phyloP scores from a whole-genome alignment of 2,113 vertebrate genomes.

The Crotalus viridis region DNA sequence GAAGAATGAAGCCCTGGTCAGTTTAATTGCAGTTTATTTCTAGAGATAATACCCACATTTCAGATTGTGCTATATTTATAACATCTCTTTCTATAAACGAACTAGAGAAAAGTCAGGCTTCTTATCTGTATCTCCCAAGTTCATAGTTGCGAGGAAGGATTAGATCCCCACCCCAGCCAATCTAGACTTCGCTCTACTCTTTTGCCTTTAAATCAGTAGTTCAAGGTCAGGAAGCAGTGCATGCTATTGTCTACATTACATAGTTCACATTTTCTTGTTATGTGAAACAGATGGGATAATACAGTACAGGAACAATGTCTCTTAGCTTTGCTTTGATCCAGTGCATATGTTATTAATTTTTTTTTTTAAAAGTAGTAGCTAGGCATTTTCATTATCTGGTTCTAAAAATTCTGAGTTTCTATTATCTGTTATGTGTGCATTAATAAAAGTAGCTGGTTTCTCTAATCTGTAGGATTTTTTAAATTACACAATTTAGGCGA shows the following conservation, averaged over 20 bases:
- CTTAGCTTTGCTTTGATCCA: neutral
- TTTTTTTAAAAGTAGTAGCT: neutral
- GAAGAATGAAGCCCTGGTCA: neutral
- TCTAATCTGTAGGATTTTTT: slow-evolving; percentile 36
- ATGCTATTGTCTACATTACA: neutral
- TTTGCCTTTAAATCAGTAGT: neutral
- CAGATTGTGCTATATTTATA: neutral
- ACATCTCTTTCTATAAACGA: neutral
- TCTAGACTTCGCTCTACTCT: neutral
- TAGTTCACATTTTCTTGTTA: neutral
- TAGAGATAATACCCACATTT: neutral
- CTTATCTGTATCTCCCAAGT: neutral
- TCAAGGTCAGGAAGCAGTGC: neutral
- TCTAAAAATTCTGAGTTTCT: neutral
- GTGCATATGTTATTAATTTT: neutral
- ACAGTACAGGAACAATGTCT: neutral
- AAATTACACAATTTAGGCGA: slow-evolving; percentile 28
- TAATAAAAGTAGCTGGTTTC: slow-evolving; percentile 19
- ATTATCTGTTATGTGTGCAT: neutral
- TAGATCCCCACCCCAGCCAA: neutral
- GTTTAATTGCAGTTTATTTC: neutral
- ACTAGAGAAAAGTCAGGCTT: neutral
- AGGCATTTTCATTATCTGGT: neutral
- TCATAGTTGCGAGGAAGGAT: neutral
- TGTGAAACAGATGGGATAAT: neutral